Conservation (phyloP, 2,797 vertebrate species). For the Gambusia yucatana region DNA sequence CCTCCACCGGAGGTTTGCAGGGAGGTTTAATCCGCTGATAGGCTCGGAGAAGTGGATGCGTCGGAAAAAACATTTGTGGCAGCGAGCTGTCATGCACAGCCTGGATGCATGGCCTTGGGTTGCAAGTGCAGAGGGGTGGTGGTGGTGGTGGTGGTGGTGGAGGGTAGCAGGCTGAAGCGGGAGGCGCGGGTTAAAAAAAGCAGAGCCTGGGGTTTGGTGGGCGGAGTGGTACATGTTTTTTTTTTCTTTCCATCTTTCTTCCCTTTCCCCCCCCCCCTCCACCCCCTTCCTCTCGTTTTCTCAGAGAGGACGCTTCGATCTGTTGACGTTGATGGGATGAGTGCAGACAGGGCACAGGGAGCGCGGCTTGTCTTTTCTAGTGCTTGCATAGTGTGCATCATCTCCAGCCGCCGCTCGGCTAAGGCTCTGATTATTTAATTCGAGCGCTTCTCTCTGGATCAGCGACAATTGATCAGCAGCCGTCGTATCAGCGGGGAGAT, state of each 20-base stretch:
- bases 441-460: conserved; percentile 67
- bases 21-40: conserved; percentile 85
- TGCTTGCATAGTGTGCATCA: conserved; percentile 79
- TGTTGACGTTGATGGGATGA: conserved; percentile 78
- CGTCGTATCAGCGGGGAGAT: conserved; percentile 47
- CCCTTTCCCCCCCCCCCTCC: conserved; percentile 15
- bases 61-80: conserved; percentile 88
- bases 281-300: conserved; percentile 65
- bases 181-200: conserved; percentile 79
- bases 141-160: conserved; percentile 19
- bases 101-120: conserved; percentile 78
- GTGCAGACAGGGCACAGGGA: conserved; percentile 78
- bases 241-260: not conserved
- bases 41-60: conserved; percentile 85
- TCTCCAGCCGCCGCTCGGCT: conserved; percentile 59
- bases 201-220: conserved; percentile 86
- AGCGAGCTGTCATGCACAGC: conserved; percentile 82
- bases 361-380: conserved; percentile 80
- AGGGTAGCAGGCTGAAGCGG: conserved; percentile 46
- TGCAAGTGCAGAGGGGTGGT: conserved; percentile 59
- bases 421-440: conserved; percentile 74
- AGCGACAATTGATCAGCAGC: conserved; percentile 74
- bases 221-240: conserved; percentile 76
- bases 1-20: conserved; percentile 79
- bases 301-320: conserved; percentile 52